Conservation (phyloP, 2,888 invertebrate species). For the Spodoptera picta region DNA sequence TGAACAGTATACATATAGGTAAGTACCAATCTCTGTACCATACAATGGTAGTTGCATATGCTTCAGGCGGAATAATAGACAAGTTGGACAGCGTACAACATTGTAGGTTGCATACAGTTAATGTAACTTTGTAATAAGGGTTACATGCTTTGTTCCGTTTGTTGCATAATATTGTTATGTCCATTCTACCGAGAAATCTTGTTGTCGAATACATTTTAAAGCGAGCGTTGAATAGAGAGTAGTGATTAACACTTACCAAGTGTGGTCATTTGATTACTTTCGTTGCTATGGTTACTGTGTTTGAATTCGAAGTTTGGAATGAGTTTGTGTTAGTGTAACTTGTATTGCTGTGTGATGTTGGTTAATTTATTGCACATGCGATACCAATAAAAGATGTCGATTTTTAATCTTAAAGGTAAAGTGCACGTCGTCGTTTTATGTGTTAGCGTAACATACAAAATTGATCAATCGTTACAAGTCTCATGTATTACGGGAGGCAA, state of each 20-base stretch:
- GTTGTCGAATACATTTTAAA: slow-evolving; percentile 68
- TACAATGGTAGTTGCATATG: slow-evolving; percentile 49
- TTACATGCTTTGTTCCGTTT: slow-evolving; percentile 67
- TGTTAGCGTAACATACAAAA: too few species aligned
- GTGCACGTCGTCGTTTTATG: too few species aligned
- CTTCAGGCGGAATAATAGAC: slow-evolving; percentile 73
- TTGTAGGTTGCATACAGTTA: slow-evolving; percentile 70
- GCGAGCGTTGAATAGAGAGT: slow-evolving; percentile 53
- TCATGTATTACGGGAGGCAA: too few species aligned
- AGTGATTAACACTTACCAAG: slow-evolving; percentile 50
- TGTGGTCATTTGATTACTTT: slow-evolving; percentile 38
- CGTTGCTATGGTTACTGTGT: slow-evolving; percentile 24
- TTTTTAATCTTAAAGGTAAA: too few species aligned
- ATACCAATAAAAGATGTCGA: too few species aligned
- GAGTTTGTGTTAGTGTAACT: slow-evolving; percentile 5
- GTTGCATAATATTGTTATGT: slow-evolving; percentile 82
- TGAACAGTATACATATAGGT: slow-evolving; percentile 1
- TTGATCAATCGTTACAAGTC: too few species aligned
- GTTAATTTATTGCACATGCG: too few species aligned
- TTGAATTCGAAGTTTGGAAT: slow-evolving; percentile 9
- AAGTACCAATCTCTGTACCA: not conserved
- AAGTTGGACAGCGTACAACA: slow-evolving; percentile 67
- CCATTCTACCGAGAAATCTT: slow-evolving; percentile 75
- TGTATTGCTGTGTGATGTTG: too few species aligned
- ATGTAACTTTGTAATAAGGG: slow-evolving; percentile 83